A percentile compares a stretch with the other conserved stretches of the same genome.
Conservation (phyloP, 2,113 vertebrate genomes). For the Mesocricetus auratus region DNA sequence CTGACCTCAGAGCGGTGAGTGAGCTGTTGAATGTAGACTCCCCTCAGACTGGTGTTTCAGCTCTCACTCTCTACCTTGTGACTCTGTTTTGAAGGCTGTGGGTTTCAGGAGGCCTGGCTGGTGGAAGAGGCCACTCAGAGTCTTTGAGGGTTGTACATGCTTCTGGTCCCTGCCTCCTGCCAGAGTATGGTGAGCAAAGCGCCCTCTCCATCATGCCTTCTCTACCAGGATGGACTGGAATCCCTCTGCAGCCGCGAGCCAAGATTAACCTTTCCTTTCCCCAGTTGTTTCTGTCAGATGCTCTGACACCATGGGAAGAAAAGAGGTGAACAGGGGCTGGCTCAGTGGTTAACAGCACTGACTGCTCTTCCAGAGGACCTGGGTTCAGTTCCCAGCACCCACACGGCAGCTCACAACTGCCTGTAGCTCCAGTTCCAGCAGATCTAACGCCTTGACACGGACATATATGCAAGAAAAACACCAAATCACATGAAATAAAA, state of each 20-base stretch:
- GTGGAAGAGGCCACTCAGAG: background rate
- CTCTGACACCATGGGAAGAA: background rate
- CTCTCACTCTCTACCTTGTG: background rate
- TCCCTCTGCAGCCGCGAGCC: background rate
- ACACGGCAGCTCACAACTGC: background rate
- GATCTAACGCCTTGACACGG: background rate
- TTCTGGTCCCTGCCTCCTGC: background rate
- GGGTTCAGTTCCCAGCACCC: background rate
- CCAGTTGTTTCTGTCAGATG: background rate
- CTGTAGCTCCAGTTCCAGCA: background rate
- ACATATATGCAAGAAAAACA: background rate
- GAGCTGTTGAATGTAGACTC: background rate
- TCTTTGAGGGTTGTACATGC: background rate
- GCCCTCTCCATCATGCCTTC: background rate
- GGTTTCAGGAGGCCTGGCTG: background rate
- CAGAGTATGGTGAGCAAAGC: background rate
- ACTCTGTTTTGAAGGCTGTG: background rate
- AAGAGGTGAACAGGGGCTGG: background rate
- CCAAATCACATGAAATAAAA: background rate
- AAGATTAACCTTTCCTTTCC: no score
- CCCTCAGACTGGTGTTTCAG: background rate
- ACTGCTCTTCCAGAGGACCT: background rate
- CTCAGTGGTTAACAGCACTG: background rate
- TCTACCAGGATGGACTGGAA: background rate
- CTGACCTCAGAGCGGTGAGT: background rate